Evolutionary conservation across 1,140 invertebrate species (phyloP), one percentile per base, ranked within the genome.

Genomic region (Drosophila watanabei): DNA sequence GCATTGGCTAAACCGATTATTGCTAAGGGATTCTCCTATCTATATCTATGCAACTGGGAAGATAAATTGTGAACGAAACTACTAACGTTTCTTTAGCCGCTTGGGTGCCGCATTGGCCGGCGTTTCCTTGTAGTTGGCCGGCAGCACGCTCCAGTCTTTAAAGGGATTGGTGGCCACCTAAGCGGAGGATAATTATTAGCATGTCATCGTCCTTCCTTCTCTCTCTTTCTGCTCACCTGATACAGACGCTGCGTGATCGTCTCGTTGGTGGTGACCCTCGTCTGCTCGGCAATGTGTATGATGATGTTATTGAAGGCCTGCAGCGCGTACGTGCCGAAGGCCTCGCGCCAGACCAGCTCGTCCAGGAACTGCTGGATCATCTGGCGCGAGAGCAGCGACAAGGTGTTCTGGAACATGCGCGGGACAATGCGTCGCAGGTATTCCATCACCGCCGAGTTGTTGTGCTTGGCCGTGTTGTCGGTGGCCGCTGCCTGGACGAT

Each of bases 351-450:
- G 13, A 97, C 96, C 6, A 98, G 93, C 92, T 98, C 97, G 89
- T 98, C 97, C 45, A 98, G 93, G 92, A 98, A 98, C 88, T 98
- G 97, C 91, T 98, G 97, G 84, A 98, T 97, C 92, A 97, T 97
- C 92, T 97, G 96, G 54, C 97, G 94, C 7, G 96, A 97, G 0
- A 98, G 93, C 59, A 98, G 93, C 20, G 97, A 97, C 9, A 98
- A 92, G 0, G 97, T 97, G 92, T 97, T 98, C 94, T 98, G 96
- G 93, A 98, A 98, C 97, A 98, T 98, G 91, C 97, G 95, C 0
- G 97, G 97, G 6, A 98, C 97, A 66, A 98, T 97, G 70, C 96
- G 95, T 45, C 97, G 94, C 41, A 98, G 92, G 92, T 98, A 98
- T 60, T 98, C 96, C 97, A 98, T 98, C 7, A 98, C 96, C 39